These are phyloP conservation scores for Scaptomyza hsui DNA, from an alignment of 1,140 invertebrate species.

Conservation along the genomic window DNA sequence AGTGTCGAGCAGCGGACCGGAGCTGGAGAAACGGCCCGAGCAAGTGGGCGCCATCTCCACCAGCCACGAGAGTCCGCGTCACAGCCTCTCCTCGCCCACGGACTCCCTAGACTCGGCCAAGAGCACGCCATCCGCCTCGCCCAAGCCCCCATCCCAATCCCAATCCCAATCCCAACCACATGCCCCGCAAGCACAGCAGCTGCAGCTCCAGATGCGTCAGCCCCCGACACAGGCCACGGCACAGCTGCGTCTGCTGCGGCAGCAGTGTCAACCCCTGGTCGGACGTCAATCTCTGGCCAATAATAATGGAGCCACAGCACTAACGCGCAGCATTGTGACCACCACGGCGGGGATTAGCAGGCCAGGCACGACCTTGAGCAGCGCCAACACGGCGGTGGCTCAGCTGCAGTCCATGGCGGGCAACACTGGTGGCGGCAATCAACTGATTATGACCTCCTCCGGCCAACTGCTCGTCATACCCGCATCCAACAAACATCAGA, in stretches of 20 bases:
- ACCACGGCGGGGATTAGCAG: slow-evolving; percentile 58
- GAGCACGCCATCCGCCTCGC: slow-evolving; percentile 54
- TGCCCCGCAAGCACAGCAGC: slow-evolving; percentile 30
- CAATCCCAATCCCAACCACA: slow-evolving; percentile 27
- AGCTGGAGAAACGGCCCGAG: slow-evolving; percentile 72
- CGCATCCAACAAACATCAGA: slow-evolving; percentile 68
- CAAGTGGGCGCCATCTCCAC: slow-evolving; percentile 83
- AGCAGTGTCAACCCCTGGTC: slow-evolving; percentile 31
- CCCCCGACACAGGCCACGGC: slow-evolving; percentile 85
- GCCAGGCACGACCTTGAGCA: slow-evolving; percentile 44
- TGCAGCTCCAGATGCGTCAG: slow-evolving; percentile 84
- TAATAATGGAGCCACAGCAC: slow-evolving; percentile 40
- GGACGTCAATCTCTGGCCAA: slow-evolving; percentile 33
- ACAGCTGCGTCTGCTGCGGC: slow-evolving; percentile 40
- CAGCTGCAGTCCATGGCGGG: slow-evolving; percentile 60
- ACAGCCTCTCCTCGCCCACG: slow-evolving; percentile 72
- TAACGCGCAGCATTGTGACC: slow-evolving; percentile 60
- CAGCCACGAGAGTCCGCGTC: slow-evolving; percentile 78
- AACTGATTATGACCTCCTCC: slow-evolving; percentile 82
- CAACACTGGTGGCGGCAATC: slow-evolving; percentile 52
- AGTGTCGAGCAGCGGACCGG: slow-evolving; percentile 74
- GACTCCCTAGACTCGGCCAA: slow-evolving; percentile 69
- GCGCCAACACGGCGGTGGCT: slow-evolving; percentile 39
- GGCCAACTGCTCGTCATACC: slow-evolving; percentile 85
- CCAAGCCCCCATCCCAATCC: slow-evolving; percentile 28